Evolutionary conservation across 1,140 invertebrate species (phyloP).

Genomic region (Plectrocnemia conspersa): DNA sequence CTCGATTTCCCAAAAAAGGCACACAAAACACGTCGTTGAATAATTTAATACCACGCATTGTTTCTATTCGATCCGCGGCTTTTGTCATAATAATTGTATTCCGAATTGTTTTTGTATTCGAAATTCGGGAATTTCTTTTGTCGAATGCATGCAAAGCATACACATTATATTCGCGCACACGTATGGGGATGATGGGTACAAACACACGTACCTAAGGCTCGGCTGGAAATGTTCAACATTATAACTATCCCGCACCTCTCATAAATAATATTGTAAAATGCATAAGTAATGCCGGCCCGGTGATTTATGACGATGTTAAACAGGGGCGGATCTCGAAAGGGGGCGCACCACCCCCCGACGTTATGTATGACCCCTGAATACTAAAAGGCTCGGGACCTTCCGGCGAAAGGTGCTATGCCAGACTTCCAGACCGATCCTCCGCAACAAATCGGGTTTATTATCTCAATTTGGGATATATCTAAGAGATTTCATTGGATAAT

Average conservation of each 20-base stretch:
- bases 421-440: neutral
- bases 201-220: neutral
- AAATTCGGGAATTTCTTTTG: neutral
- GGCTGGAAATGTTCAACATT: constrained; percentile 12
- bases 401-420: neutral
- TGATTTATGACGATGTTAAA: constrained; percentile 22
- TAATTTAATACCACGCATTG: neutral
- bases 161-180: neutral
- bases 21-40: no score
- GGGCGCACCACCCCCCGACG: constrained; percentile 2
- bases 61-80: neutral
- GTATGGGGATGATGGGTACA: neutral
- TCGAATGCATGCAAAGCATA: neutral
- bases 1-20: no score
- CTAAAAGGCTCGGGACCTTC: constrained; percentile 8
- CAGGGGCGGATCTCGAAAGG: neutral
- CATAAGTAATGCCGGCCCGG: constrained; percentile 25
- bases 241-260: constrained; percentile 25
- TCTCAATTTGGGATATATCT: neutral
- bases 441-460: constrained; percentile 1
- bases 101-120: constrained; percentile 1
- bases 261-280: constrained; percentile 33
- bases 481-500: no score
- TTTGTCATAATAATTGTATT: neutral
- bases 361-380: constrained; percentile 27